Evolutionary conservation across 2,113 vertebrate genomes (phyloP).

Genomic region (Sphaerodactylus townsendi): DNA sequence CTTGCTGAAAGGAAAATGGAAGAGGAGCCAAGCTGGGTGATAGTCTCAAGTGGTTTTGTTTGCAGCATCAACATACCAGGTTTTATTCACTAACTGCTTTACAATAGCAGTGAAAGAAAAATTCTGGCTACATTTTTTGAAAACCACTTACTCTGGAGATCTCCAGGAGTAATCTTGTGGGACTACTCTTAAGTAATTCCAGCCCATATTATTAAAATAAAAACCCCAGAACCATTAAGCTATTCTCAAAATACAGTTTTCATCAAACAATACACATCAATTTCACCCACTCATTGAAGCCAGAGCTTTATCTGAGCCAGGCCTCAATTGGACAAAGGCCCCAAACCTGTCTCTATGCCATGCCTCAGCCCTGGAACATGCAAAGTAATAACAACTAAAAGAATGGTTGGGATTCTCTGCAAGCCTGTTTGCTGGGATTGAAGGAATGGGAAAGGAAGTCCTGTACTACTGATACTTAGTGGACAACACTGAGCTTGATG

Average conservation of each 20-base stretch:
- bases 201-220: neutral
- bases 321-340: neutral
- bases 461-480: no score
- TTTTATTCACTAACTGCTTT: constrained; percentile 1
- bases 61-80: neutral
- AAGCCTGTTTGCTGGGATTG: no score
- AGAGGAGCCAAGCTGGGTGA: constrained; percentile 29
- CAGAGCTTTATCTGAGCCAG: neutral
- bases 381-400: neutral
- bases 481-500: no score
- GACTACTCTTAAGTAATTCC: constrained; percentile 8
- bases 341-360: neutral
- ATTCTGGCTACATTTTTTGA: constrained; percentile 7
- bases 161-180: neutral
- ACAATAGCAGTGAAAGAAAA: neutral
- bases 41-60: constrained; percentile 25
- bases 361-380: neutral
- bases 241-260: constrained; percentile 1
- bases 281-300: constrained; percentile 8
- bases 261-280: constrained; percentile 17
- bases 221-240: constrained; percentile 1
- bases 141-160: constrained; percentile 26
- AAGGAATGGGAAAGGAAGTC: no score
- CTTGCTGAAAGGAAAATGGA: constrained; percentile 1
- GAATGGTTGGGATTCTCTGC: no score